A percentile compares a stretch with the other conserved stretches of the same genome.
Evolutionary conservation across 2,113 vertebrate species (phyloP).

Genomic region (Mastomys coucha): DNA sequence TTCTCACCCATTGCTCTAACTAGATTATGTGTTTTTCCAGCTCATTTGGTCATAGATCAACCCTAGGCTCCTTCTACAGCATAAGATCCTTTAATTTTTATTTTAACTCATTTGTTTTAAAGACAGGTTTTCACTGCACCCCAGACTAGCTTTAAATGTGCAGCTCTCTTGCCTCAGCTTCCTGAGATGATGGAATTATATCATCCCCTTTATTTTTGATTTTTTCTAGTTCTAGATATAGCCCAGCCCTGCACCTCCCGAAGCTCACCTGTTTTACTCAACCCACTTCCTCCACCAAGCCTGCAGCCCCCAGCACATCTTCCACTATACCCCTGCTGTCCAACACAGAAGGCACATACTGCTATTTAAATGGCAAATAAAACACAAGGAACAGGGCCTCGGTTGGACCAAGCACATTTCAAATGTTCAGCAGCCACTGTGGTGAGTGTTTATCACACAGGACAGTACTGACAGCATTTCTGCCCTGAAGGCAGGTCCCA

Average conservation of each 20-base stretch:
- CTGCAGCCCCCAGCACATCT: not conserved
- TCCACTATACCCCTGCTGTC: not conserved
- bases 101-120: not conserved
- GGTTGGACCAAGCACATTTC: not conserved
- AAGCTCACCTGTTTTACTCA: not conserved
- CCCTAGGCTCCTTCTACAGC: not conserved
- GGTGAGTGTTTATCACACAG: not conserved
- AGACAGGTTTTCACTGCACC: not conserved
- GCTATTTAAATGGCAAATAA: constrained; percentile 25
- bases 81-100: not conserved
- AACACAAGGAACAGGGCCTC: not conserved
- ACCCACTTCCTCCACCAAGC: not conserved
- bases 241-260: not conserved
- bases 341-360: not conserved
- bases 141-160: not conserved
- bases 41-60: not conserved
- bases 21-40: too few relatives aligned
- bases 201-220: not conserved
- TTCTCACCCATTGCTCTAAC: too few relatives aligned
- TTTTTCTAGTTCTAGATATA: not conserved
- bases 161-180: not conserved
- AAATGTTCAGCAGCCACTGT: not conserved
- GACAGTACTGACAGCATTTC: not conserved
- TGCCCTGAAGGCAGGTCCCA: not conserved
- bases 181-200: not conserved